These are phyloP conservation scores for Maniola hyperantus DNA, from an alignment of 2,888 invertebrate genomes.

Conservation along the genomic window DNA sequence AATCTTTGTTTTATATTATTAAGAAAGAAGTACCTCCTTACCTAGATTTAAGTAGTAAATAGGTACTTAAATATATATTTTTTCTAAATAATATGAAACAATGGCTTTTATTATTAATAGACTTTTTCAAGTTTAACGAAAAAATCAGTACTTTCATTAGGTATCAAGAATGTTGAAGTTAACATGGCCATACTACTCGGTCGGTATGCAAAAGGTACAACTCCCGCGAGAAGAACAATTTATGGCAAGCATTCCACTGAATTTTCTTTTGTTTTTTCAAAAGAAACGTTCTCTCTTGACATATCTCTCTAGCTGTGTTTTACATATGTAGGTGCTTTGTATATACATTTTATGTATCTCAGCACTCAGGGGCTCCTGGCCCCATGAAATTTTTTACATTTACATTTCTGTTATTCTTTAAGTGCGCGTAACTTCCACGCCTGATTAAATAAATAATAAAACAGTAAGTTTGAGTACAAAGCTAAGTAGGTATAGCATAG, in stretches of 20 bases:
- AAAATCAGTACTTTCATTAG: no score
- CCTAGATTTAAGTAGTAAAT: no score
- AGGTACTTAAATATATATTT: no score
- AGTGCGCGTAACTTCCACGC: conserved; percentile 11
- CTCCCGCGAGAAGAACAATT: conserved; percentile 76
- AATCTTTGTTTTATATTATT: no score
- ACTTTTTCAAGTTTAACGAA: no score
- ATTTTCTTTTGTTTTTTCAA: conserved; percentile 78
- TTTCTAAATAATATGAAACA: no score
- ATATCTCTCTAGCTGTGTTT: conserved; percentile 51
- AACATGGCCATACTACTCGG: conserved; percentile 55
- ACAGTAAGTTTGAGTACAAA: not conserved
- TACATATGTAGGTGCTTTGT: conserved; percentile 46
- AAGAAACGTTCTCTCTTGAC: conserved; percentile 52
- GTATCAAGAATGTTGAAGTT: no score
- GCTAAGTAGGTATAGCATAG: not conserved
- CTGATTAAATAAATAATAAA: conserved; percentile 15
- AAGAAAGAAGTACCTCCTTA: no score
- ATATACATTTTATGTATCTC: conserved; percentile 44
- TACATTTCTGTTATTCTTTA: conserved; percentile 20
- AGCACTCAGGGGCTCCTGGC: conserved; percentile 31
- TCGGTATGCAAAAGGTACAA: conserved; percentile 72
- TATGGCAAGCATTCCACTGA: conserved; percentile 76
- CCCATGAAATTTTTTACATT: conserved; percentile 25
- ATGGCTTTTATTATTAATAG: no score